Evolutionary conservation across 2,888 invertebrate species (phyloP), one percentile per base, ranked within the genome.

Genomic region (Siphonodentalium dalli): DNA sequence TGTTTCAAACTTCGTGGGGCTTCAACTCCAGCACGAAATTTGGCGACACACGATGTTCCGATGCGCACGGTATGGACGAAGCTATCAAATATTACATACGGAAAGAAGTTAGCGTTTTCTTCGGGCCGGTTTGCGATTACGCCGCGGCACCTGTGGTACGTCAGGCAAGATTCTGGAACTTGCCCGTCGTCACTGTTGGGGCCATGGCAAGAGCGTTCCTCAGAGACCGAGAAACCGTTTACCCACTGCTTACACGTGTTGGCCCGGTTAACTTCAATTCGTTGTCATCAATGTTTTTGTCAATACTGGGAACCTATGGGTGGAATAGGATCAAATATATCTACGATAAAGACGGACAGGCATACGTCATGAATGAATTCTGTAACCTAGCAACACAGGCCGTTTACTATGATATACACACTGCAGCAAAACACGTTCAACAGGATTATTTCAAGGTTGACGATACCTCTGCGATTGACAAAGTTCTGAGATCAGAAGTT

Each of bases 71-170:
- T 1, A 73, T 75, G 46, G 71, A 74, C 27, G 53, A 68, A 20
- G 75, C 74, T 5, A 69, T 77, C 23, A 56, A 71, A 5, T 69
- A 69, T 28, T 75, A 69, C 45, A 68, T 74, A 34, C 37, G 63
- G 7, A 48, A 51, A 21, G 47, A 65, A 24, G 71, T 71, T n/a
- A 59, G 75, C 52, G 69, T 74, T 0, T 77, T 75, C 46, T 64
- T 81, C 34, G 80, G 81, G 0, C 80, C 80, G 3, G 67, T 66
- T 9, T 78, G 78, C 60, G 80, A 80, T 55, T 80, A 91, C 35
- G 91, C 92, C 0, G 81, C 93, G 68, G 93, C 93, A 74, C 93
- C 93, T 0, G 92, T 94, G 1, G 93, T 93, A 7, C 84, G 92
- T 52, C 61, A 66, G 45, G 35, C 92, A 0, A 90, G 91, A 1